Evolutionary conservation across 2,888 invertebrate genomes (phyloP).

Genomic region (Drosophila rellima): DNA sequence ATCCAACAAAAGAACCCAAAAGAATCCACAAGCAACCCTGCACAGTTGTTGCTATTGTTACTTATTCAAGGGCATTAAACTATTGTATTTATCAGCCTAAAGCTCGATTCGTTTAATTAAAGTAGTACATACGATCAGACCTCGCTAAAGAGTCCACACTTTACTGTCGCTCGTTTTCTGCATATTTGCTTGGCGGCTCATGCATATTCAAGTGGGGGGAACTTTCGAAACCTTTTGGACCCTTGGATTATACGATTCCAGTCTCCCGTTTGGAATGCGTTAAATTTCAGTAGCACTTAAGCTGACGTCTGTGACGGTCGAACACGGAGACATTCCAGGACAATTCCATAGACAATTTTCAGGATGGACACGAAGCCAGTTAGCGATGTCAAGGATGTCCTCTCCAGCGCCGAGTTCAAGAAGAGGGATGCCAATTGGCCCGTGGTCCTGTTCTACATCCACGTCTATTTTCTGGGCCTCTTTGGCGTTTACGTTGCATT

Average conservation of each 20-base stretch:
- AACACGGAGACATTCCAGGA: neutral
- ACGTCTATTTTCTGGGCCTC: slow-evolving; percentile 89
- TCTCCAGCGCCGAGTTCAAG: slow-evolving; percentile 35
- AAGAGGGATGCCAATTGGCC: slow-evolving; percentile 91
- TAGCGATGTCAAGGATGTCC: slow-evolving; percentile 7
- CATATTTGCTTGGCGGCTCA: slow-evolving; percentile 16
- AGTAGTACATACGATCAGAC: slow-evolving; percentile 16
- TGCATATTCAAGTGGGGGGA: slow-evolving; percentile 49
- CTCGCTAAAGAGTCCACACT: slow-evolving; percentile 23
- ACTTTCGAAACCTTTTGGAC: slow-evolving; percentile 8
- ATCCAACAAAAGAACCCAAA: slow-evolving; percentile 10
- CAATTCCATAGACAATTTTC: neutral
- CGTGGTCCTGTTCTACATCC: slow-evolving; percentile 90
- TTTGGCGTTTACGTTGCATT: slow-evolving; percentile 89
- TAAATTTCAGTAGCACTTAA: slow-evolving; percentile 44
- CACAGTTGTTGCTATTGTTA: slow-evolving; percentile 50
- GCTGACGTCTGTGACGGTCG: slow-evolving; percentile 34
- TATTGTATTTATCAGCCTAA: slow-evolving; percentile 22
- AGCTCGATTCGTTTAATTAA: neutral
- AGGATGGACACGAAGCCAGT: slow-evolving; percentile 22
- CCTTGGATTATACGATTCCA: slow-evolving; percentile 1
- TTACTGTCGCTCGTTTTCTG: neutral
- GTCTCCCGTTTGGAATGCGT: neutral
- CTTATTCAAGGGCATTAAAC: slow-evolving; percentile 58
- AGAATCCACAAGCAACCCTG: slow-evolving; percentile 3